A percentile compares a stretch with the other conserved stretches of the same genome.
Evolutionary conservation across 1,140 invertebrate genomes (phyloP).

Genomic region (Leptopilina boulardi): DNA sequence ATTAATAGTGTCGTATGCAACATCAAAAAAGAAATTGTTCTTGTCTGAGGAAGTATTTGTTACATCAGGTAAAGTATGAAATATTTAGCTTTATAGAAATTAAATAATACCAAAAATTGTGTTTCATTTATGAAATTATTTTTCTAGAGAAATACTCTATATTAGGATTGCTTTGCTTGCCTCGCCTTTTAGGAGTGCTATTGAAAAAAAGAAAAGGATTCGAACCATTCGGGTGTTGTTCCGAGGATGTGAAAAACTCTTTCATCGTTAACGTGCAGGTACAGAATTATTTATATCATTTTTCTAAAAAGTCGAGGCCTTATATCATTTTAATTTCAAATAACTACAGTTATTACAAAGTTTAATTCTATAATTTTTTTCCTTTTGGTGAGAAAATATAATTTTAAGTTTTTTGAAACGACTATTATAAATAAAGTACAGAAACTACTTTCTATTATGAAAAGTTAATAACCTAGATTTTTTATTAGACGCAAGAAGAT

Average conservation of each 20-base stretch:
- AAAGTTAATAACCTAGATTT: not conserved
- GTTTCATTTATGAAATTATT: not conserved
- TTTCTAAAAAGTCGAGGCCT: not conserved
- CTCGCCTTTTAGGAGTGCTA: not conserved
- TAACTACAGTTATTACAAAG: not conserved
- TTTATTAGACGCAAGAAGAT: slow-evolving; percentile 2
- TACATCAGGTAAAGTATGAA: not conserved
- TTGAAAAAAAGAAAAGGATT: not conserved
- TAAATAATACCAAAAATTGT: not conserved
- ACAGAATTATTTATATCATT: not conserved
- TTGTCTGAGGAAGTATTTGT: not conserved
- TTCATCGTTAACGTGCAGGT: not conserved
- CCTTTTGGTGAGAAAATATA: not conserved
- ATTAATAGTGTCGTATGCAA: not conserved
- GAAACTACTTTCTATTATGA: not conserved
- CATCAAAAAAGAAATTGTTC: slow-evolving; percentile 11
- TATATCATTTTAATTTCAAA: not conserved
- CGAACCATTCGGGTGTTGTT: not conserved
- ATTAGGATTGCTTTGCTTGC: slow-evolving; percentile 25
- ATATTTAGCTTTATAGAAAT: not conserved
- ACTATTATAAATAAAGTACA: not conserved
- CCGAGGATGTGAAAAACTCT: slow-evolving; percentile 10
- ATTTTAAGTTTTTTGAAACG: not conserved
- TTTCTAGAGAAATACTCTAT: not conserved
- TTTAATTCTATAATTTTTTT: not conserved